Conservation (phyloP, 2,113 vertebrate genomes). For the Alces alces region DNA sequence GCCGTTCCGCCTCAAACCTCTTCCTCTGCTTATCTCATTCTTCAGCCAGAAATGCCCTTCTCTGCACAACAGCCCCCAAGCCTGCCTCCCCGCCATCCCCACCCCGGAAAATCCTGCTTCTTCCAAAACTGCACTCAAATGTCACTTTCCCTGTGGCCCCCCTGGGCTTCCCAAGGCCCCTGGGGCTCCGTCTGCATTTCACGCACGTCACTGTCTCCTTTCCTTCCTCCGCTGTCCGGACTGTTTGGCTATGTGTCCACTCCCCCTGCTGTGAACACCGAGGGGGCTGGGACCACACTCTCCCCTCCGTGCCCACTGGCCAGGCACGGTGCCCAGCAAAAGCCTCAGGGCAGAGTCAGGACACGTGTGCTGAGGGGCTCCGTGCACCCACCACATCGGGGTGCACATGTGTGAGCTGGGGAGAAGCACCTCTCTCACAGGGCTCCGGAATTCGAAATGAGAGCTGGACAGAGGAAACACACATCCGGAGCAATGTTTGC, state of each 20-base stretch:
- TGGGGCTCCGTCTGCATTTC: no score
- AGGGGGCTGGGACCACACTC: no score
- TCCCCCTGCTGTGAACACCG: neutral
- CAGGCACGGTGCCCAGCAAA: no score
- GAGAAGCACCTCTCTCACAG: neutral
- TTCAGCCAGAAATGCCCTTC: neutral
- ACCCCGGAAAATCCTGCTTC: neutral
- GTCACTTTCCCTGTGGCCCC: neutral
- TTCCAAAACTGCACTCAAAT: neutral
- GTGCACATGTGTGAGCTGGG: neutral
- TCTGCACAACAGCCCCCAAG: no score
- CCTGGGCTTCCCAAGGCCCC: neutral
- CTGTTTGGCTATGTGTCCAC: neutral
- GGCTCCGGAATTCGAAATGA: neutral
- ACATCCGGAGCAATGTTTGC: neutral
- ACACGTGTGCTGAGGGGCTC: accelerated
- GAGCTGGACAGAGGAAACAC: accelerated
- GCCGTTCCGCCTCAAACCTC: neutral
- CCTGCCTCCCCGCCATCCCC: neutral
- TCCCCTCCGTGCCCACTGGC: neutral
- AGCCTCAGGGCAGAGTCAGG: neutral
- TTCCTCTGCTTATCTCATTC: neutral
- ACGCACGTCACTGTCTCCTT: neutral
- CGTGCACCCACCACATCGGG: accelerated
- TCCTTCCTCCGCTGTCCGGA: neutral